phyloP scores from a whole-genome alignment of 2,888 invertebrate species.

The Sinhomidia bicolor region DNA sequence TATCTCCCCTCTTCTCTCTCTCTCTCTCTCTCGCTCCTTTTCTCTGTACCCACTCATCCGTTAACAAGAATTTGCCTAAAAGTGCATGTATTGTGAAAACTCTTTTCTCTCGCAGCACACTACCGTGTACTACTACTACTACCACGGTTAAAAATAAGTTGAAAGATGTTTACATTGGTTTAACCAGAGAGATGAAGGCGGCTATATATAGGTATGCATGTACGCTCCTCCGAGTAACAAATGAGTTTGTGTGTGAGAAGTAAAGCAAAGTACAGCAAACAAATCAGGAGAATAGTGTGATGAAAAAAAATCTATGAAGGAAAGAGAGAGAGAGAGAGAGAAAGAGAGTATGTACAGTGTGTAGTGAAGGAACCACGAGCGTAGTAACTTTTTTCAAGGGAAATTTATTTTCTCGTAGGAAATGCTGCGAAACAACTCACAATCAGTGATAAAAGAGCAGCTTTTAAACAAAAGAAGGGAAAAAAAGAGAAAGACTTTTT shows the following conservation, averaged over 20 bases:
- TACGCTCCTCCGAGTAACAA: constrained; percentile 43
- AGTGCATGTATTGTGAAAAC: constrained; percentile 55
- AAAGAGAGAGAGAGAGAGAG: not conserved
- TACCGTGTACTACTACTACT: not conserved
- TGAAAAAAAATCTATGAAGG: constrained; percentile 4
- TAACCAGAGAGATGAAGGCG: constrained; percentile 8
- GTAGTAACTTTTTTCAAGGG: constrained; percentile 19
- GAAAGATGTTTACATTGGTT: constrained; percentile 37
- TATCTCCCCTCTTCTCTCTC: constrained; percentile 40
- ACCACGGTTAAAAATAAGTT: not conserved
- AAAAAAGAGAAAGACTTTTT: not conserved
- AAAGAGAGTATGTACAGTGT: not conserved
- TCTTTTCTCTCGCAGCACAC: constrained; percentile 2
- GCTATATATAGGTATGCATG: not conserved
- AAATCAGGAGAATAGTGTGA: constrained; percentile 47
- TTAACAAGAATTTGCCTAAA: constrained; percentile 68
- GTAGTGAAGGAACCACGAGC: not conserved
- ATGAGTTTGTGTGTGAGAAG: constrained; percentile 62
- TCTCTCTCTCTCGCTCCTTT: constrained; percentile 32
- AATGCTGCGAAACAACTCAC: constrained; percentile 26
- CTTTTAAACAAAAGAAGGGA: constrained; percentile 45
- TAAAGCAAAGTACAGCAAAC: constrained; percentile 41
- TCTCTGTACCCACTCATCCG: constrained; percentile 60
- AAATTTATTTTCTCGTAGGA: constrained; percentile 56
- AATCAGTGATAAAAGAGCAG: constrained; percentile 53